Conservation (phyloP, 64 coral and sea anemone species). For the Actinia equina region DNA sequence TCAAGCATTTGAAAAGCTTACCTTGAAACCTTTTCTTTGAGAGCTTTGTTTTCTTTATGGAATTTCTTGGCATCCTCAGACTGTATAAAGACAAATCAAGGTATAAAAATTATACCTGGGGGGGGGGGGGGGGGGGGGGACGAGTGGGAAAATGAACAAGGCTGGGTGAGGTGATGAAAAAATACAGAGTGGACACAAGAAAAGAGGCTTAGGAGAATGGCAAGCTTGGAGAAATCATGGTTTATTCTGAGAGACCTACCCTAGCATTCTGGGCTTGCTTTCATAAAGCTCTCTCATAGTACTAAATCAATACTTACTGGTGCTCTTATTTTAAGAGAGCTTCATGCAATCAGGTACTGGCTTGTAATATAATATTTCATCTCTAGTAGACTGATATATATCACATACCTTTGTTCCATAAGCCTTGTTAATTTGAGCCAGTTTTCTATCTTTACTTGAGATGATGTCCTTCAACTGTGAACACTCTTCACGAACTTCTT, state of each 20-base stretch:
- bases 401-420: conserved; percentile 72
- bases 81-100: neutral
- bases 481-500: conserved; percentile 26
- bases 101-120: neutral
- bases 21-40: conserved; percentile 82
- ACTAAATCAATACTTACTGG: too few relatives aligned
- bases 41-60: conserved; percentile 39
- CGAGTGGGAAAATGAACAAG: neutral
- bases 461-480: conserved; percentile 19
- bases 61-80: conserved; percentile 71
- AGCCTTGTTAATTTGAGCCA: conserved; percentile 76
- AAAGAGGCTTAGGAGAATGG: too few relatives aligned
- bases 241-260: too few relatives aligned
- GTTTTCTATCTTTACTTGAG: conserved; percentile 48
- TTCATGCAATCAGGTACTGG: too few relatives aligned
- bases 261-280: too few relatives aligned
- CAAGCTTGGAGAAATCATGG: too few relatives aligned
- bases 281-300: too few relatives aligned
- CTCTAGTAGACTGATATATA: neutral
- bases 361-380: too few relatives aligned
- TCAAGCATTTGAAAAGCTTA: neutral
- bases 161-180: neutral
- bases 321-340: too few relatives aligned
- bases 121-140: too few relatives aligned
- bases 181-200: too few relatives aligned